phyloP scores from a whole-genome alignment of 2,797 vertebrate species.

The Melanotaenia nigrans region DNA sequence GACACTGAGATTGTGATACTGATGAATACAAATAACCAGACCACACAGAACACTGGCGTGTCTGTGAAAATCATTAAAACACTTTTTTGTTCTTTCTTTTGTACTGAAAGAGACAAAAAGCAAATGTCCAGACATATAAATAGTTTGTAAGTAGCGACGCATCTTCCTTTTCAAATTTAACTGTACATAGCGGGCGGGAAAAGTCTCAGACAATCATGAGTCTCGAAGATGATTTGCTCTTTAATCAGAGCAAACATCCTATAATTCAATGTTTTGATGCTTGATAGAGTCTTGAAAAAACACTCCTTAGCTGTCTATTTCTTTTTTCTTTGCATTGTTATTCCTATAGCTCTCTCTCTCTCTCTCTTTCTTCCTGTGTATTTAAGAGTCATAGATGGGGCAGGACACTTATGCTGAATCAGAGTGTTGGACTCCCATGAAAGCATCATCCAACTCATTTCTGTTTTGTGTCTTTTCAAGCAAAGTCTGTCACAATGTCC shows the following conservation, averaged over 20 bases:
- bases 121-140: conserved; percentile 81
- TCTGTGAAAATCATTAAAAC: conserved; percentile 55
- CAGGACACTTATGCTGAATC: conserved; percentile 43
- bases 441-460: conserved; percentile 45
- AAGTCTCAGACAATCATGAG: conserved; percentile 44
- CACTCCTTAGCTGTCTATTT: conserved; percentile 19
- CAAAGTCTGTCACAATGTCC: conserved; percentile 70
- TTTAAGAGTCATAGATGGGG: conserved; percentile 51
- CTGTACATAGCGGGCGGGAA: conserved; percentile 67
- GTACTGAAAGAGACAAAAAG: conserved; percentile 62
- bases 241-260: conserved; percentile 45
- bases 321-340: conserved; percentile 24
- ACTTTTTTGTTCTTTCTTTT: conserved; percentile 53
- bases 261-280: conserved; percentile 47
- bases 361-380: conserved; percentile 42
- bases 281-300: conserved; percentile 49
- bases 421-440: conserved; percentile 47
- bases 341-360: conserved; percentile 27
- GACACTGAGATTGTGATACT: conserved; percentile 69
- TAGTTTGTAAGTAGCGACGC: conserved; percentile 79
- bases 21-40: conserved; percentile 62
- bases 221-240: conserved; percentile 37
- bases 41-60: conserved; percentile 52
- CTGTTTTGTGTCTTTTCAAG: conserved; percentile 77
- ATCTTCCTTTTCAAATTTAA: conserved; percentile 62